phyloP scores from a whole-genome alignment of 30 jellyfish, hydroid and myxozoan species.

The Haliclystus octoradiatus region DNA sequence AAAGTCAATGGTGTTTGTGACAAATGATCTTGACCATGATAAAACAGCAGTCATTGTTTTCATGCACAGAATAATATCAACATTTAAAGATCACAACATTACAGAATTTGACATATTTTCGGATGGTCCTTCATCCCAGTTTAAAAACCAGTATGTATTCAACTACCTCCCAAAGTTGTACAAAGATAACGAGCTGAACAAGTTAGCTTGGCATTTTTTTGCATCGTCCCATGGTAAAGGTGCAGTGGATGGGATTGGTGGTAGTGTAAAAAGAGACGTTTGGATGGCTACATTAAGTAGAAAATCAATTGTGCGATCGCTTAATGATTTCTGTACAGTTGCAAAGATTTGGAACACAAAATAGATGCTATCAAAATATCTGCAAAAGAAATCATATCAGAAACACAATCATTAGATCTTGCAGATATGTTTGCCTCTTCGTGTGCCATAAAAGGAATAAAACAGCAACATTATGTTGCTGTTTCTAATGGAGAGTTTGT shows the following conservation, averaged over 20 bases:
- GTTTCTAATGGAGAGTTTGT: constrained; percentile 4
- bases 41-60: too few relatives aligned
- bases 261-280: constrained; percentile 9
- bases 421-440: constrained; percentile 8
- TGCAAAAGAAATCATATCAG: constrained; percentile 6
- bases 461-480: constrained; percentile 11
- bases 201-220: constrained; percentile 4
- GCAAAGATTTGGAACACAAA: constrained; percentile 7
- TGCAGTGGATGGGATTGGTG: constrained; percentile 42
- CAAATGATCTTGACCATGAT: too few relatives aligned
- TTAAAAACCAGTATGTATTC: constrained; percentile 12
- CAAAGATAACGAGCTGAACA: not conserved
- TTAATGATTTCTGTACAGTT: constrained; percentile 22
- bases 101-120: constrained; percentile 7
- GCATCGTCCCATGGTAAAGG: constrained; percentile 37
- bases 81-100: not conserved
- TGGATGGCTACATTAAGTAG: constrained; percentile 23
- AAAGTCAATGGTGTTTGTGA: too few relatives aligned
- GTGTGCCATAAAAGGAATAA: not conserved
- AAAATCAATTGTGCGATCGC: constrained; percentile 2
- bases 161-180: constrained; percentile 2
- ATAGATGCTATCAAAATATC: constrained; percentile 1
- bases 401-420: not conserved
- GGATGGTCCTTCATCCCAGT: constrained; percentile 14
- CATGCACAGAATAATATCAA: too few relatives aligned